Base-by-base conservation (phyloP, 2,797 vertebrate genomes). In the Loriculus beryllinus region DNA sequence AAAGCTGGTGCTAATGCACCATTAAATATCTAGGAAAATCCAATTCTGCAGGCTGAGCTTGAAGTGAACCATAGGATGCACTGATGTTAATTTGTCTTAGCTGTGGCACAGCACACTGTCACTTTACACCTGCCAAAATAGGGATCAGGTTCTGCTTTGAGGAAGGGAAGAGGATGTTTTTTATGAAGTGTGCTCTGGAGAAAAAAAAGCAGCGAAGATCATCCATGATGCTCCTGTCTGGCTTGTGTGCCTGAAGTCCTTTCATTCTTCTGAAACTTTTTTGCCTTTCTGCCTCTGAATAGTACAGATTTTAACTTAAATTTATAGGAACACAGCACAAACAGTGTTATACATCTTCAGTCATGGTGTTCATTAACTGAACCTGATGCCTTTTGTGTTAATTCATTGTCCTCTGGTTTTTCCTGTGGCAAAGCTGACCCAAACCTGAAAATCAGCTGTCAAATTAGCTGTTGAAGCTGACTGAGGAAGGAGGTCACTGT, bases 1-100 rank as follows among this genome's bases (percentile, higher is more conserved):
- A 91, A 83, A 92, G 43, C 51, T 83, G 48, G 8, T 92, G 70
- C 76, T 96, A 92, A 95, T 72, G 16, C 59, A 76, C 59, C 52
- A 23, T 91, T 87, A 74, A 88, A 86, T 74, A 42, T 37, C 82
- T 70, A 35, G 84, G 62, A 88, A 92, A 82, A 92, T 84, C 70
- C 68, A 39, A 68, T 93, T 95, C 77, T 90, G 20, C 64, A 82
- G 57, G 40, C 72, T 69, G n/a, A 86, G 79, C 72, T 93, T 78
- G 54, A 79, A 82, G 63, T 4, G 7, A 93, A 64, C 39, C n/a
- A 80, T 76, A 42, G 57, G 86, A 69, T 85, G 54, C 31, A 49
- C 26, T 88, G 40, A n/a, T 54, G 42, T 67, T 91, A 60, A 65
- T 26, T 93, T 90, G 49, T 90, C 60, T 83, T 35, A 60, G 37